Evolutionary conservation across 2,888 invertebrate genomes (phyloP).

Genomic region (Lepidocyrtinus sp.): DNA sequence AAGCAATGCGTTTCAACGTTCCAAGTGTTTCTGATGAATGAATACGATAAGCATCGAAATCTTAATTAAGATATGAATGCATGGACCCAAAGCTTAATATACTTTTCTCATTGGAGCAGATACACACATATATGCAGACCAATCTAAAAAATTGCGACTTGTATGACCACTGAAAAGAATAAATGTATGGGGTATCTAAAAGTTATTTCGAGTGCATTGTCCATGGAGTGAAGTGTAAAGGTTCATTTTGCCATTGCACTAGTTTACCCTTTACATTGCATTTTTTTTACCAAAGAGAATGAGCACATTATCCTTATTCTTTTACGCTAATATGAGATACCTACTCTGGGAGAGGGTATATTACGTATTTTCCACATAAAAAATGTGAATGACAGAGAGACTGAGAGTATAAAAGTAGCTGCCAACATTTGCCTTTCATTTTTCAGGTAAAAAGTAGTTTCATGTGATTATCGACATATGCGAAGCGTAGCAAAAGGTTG

Average conservation of each 20-base stretch:
- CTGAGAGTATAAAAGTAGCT: neutral
- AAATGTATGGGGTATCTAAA: neutral
- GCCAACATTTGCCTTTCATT: neutral
- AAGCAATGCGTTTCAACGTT: too few relatives aligned
- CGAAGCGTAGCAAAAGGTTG: slow-evolving; percentile 67
- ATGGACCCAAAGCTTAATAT: slow-evolving; percentile 35
- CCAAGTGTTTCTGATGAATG: slow-evolving; percentile 53
- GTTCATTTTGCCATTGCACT: slow-evolving; percentile 1
- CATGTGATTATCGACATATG: slow-evolving; percentile 66
- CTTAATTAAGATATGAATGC: slow-evolving; percentile 44
- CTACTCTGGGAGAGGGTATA: too few relatives aligned
- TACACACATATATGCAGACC: neutral
- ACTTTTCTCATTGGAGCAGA: slow-evolving; percentile 19
- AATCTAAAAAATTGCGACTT: neutral
- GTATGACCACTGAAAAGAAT: too few relatives aligned
- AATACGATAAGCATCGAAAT: slow-evolving; percentile 51
- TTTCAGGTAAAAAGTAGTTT: slow-evolving; percentile 20
- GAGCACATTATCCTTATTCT: neutral
- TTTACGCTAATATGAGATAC: neutral
- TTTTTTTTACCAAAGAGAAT: slow-evolving; percentile 1
- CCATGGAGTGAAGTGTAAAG: neutral
- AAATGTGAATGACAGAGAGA: slow-evolving; percentile 1
- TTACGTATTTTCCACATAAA: too few relatives aligned
- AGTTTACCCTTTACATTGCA: too few relatives aligned
- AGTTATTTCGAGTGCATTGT: slow-evolving; percentile 1